Percentiles rank a stretch among this genome's conserved stretches.
These are phyloP conservation scores for Platyscapa corneri DNA, from an alignment of 1,140 invertebrate genomes.

Conservation along the genomic window DNA sequence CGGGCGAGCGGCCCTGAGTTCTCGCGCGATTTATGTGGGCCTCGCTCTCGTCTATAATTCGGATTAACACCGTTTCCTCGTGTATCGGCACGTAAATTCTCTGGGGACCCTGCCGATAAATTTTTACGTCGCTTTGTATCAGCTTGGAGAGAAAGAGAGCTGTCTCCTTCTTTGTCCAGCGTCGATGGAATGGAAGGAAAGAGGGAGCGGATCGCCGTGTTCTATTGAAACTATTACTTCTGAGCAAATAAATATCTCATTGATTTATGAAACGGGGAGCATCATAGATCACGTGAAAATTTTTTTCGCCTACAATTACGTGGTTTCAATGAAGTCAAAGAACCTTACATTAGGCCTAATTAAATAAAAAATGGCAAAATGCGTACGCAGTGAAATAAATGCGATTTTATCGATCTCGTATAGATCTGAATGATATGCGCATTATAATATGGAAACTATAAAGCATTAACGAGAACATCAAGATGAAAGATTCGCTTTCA, in stretches of 20 bases:
- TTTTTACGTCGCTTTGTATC: conserved; percentile 51
- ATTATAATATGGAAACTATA: neutral
- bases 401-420: neutral
- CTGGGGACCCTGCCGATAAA: conserved; percentile 45
- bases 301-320: neutral
- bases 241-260: conserved; percentile 43
- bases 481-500: neutral
- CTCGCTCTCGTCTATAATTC: conserved; percentile 54
- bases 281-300: neutral
- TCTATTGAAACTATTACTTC: conserved; percentile 45
- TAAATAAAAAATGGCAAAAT: neutral
- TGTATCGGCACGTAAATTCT: conserved; percentile 55
- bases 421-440: neutral
- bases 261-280: conserved; percentile 15
- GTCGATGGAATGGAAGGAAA: too few species aligned
- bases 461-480: neutral
- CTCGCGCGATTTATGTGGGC: conserved; percentile 48
- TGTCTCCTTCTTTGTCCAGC: neutral
- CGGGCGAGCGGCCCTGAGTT: conserved; percentile 14
- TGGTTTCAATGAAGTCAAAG: conserved; percentile 16
- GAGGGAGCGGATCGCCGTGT: neutral
- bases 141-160: conserved; percentile 3
- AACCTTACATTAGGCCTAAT: neutral
- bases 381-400: neutral
- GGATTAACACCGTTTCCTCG: conserved; percentile 55